Conservation (phyloP, 64 coral and sea anemone species). For the Exaiptasia diaphana region DNA sequence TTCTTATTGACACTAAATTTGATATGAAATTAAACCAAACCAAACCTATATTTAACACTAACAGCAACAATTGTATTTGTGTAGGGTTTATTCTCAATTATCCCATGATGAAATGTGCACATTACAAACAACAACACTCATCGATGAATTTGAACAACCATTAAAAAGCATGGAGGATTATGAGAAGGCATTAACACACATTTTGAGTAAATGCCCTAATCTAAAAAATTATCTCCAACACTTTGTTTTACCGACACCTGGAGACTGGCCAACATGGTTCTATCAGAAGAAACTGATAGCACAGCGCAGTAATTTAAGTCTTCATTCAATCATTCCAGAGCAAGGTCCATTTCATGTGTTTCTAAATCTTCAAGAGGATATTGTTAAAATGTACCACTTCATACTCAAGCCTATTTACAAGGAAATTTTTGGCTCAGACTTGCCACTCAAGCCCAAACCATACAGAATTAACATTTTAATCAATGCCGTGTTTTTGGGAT, state of each 20-base stretch:
- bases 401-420: slow-evolving; percentile 8
- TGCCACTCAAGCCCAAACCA: slow-evolving; percentile 15
- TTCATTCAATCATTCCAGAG: slow-evolving; percentile 20
- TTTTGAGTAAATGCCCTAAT: slow-evolving; percentile 20
- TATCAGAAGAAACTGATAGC: slow-evolving; percentile 27
- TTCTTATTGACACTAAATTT: too few relatives aligned
- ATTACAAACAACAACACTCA: slow-evolving; percentile 3
- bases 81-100: slow-evolving; percentile 36
- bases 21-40: too few relatives aligned
- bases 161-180: slow-evolving; percentile 36
- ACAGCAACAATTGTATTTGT: too few relatives aligned
- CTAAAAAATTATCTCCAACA: not conserved
- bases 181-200: not conserved
- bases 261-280: slow-evolving; percentile 35
- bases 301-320: not conserved
- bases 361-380: slow-evolving; percentile 24
- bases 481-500: slow-evolving; percentile 2
- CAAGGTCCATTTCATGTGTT: slow-evolving; percentile 35
- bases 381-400: slow-evolving; percentile 24
- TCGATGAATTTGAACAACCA: slow-evolving; percentile 37
- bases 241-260: not conserved
- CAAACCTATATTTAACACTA: too few relatives aligned
- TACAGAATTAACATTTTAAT: not conserved
- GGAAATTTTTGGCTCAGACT: slow-evolving; percentile 26
- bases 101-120: slow-evolving; percentile 15